Conservation (phyloP, 2,797 vertebrate genomes). For the Ceyx erithaca region DNA sequence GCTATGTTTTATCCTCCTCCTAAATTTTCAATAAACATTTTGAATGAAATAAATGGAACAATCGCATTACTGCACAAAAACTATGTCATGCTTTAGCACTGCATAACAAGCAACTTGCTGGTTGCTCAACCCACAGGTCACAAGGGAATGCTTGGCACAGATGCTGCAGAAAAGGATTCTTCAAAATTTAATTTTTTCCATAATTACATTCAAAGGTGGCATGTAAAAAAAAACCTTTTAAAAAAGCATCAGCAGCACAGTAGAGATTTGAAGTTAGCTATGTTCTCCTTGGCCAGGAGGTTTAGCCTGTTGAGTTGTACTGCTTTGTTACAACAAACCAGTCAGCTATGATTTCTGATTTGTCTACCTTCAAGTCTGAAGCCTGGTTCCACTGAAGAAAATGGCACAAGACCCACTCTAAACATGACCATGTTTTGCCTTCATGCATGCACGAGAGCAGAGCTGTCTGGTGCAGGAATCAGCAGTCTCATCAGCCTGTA, state of each 20-base stretch:
- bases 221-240: neutral
- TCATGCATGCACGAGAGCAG: neutral
- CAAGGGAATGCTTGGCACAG: neutral
- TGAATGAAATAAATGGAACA: neutral
- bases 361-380: neutral
- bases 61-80: neutral
- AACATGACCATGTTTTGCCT: neutral
- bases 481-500: neutral
- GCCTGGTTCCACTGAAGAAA: neutral
- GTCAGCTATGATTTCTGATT: neutral
- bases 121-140: neutral
- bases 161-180: neutral
- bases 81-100: neutral
- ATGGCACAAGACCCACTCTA: neutral
- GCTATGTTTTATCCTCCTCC: neutral
- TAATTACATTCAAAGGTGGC: neutral
- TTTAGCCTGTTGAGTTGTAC: neutral
- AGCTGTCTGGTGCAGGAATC: neutral
- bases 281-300: neutral
- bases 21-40: conserved; percentile 11
- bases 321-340: neutral
- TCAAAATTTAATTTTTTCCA: neutral
- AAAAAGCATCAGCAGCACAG: neutral
- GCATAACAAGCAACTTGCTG: neutral
- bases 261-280: neutral